These are phyloP conservation scores for Drosophila nigromelanica DNA, from an alignment of 1,140 invertebrate species.

Conservation along the genomic window DNA sequence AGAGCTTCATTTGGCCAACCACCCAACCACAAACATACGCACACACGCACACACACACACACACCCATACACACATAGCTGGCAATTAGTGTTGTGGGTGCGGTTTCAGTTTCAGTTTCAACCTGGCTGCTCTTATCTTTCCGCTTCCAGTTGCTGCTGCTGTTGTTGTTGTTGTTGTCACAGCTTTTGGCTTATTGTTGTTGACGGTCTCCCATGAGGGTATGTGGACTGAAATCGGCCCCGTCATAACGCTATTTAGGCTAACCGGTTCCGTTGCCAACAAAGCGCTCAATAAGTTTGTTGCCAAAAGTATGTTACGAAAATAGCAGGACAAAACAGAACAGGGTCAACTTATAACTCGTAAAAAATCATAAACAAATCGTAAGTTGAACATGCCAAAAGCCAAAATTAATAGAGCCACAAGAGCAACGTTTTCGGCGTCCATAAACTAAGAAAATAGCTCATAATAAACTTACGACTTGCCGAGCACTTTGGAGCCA, in stretches of 20 bases:
- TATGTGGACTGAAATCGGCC: conserved; percentile 5
- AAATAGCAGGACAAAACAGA: conserved; percentile 14
- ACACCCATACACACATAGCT: conserved; percentile 38
- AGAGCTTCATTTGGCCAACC: conserved; percentile 44
- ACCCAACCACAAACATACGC: neutral
- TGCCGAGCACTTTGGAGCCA: neutral
- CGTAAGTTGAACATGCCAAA: conserved; percentile 17
- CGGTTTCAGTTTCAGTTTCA: conserved; percentile 51
- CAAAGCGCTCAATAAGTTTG: conserved; percentile 37
- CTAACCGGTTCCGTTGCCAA: conserved; percentile 6
- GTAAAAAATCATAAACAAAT: conserved; percentile 42
- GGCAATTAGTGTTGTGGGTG: conserved; percentile 75
- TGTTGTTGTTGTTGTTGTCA: conserved; percentile 30
- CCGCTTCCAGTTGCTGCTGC: conserved; percentile 27
- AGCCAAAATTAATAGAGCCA: conserved; percentile 16
- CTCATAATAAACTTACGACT: conserved; percentile 33
- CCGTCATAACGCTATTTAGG: conserved; percentile 36
- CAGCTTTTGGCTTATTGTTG: conserved; percentile 44
- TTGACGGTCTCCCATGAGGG: conserved; percentile 19
- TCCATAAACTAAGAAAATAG: conserved; percentile 30
- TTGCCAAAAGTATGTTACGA: conserved; percentile 42
- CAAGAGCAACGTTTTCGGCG: conserved; percentile 3
- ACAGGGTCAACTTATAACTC: conserved; percentile 5
- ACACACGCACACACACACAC: conserved; percentile 12
- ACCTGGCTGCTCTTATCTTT: conserved; percentile 53